phyloP scores from a whole-genome alignment of 2,797 vertebrate genomes.

The Cetoscarus ocellatus region DNA sequence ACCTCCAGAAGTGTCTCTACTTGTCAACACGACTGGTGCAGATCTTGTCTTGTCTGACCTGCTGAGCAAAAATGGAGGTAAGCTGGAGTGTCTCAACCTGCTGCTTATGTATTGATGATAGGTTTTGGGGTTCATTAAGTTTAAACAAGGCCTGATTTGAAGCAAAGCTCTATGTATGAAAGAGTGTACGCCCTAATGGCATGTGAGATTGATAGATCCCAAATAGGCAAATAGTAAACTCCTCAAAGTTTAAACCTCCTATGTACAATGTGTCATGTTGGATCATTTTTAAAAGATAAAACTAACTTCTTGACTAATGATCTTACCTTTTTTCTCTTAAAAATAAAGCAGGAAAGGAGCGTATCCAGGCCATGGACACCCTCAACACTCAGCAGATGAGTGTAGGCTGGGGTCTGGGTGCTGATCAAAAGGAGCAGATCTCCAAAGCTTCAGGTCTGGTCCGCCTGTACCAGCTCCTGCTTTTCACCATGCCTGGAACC shows the following conservation, averaged over 20 bases:
- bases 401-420: slow-evolving; percentile 79
- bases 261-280: too few relatives aligned
- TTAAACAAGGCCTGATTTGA: too few relatives aligned
- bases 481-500: slow-evolving; percentile 91
- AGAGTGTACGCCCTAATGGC: too few relatives aligned
- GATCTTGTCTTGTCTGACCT: slow-evolving; percentile 82
- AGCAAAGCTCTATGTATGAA: too few relatives aligned
- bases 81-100: not conserved
- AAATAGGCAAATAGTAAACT: too few relatives aligned
- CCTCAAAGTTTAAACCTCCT: too few relatives aligned
- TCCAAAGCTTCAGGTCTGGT: slow-evolving; percentile 65
- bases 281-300: too few relatives aligned
- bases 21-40: slow-evolving; percentile 72
- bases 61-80: slow-evolving; percentile 41
- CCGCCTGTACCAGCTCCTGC: slow-evolving; percentile 86
- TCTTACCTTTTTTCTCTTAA: too few relatives aligned
- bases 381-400: slow-evolving; percentile 61
- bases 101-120: too few relatives aligned
- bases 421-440: slow-evolving; percentile 66
- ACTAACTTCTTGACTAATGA: too few relatives aligned
- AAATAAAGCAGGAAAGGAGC: slow-evolving; percentile 38
- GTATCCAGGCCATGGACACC: slow-evolving; percentile 49
- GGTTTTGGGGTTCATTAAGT: too few relatives aligned
- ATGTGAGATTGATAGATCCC: too few relatives aligned
- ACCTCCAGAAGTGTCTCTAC: slow-evolving; percentile 25